A percentile compares a stretch with the other conserved stretches of the same genome.
phyloP scores from a whole-genome alignment of 2,888 invertebrate genomes.

The Synanthedon tipuliformis region DNA sequence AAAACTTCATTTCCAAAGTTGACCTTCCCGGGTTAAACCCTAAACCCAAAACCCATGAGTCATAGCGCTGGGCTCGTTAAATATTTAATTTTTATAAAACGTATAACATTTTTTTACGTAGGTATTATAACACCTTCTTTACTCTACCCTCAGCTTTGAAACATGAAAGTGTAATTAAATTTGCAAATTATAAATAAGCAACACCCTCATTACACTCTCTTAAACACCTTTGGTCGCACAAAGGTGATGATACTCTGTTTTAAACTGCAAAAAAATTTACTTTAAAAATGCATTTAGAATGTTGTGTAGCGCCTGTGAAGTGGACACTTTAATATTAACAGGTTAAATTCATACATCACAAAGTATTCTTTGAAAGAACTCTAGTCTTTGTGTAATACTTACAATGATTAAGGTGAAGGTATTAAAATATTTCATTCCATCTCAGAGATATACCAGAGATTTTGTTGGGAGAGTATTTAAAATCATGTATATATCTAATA shows the following conservation, averaged over 20 bases:
- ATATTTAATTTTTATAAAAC: no score
- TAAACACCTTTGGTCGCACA: background rate
- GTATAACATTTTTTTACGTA: no score
- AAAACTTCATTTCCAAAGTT: no score
- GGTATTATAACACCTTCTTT: background rate
- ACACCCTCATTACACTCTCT: background rate
- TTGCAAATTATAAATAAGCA: background rate
- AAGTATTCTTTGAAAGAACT: background rate
- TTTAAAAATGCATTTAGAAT: slow-evolving; percentile 12
- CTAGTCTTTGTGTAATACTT: no score
- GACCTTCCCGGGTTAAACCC: no score
- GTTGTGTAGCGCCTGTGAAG: background rate
- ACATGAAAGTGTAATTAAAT: background rate
- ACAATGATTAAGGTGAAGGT: no score
- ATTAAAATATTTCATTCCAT: no score
- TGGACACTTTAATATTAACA: background rate
- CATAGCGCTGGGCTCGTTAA: no score
- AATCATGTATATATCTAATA: no score
- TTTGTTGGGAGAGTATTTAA: no score
- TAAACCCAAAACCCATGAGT: no score
- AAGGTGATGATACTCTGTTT: background rate
- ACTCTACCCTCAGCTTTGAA: background rate
- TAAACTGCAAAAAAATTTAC: background rate
- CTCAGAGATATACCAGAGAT: no score
- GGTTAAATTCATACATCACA: background rate